Conservation (phyloP, 2,888 invertebrate species). For the Nesidiocoris tenuis region DNA sequence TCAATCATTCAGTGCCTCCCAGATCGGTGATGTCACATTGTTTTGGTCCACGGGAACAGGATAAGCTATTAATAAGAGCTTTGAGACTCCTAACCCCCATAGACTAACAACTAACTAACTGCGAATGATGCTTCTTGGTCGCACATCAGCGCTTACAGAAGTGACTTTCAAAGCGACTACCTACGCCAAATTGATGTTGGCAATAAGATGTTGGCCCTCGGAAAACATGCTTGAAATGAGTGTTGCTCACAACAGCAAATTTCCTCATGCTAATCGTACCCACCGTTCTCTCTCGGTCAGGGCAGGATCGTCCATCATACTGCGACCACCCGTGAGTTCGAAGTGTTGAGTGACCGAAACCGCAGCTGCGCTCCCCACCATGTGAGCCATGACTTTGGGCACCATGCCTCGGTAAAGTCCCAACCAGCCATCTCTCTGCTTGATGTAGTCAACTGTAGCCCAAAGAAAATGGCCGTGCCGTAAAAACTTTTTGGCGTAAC, state of each 20-base stretch:
- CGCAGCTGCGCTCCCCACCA: slow-evolving; percentile 37
- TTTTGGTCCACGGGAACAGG: no score
- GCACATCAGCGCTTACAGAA: no score
- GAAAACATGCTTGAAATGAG: no score
- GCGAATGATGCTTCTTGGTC: no score
- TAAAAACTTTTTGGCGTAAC: background rate
- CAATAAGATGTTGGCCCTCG: no score
- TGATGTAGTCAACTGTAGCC: slow-evolving; percentile 80
- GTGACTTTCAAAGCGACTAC: no score
- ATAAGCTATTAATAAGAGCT: no score
- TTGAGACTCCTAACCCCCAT: no score
- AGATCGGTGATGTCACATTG: no score
- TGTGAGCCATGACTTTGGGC: slow-evolving; percentile 56
- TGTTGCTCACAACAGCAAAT: background rate
- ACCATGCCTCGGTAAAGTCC: slow-evolving; percentile 85
- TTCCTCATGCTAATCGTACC: background rate
- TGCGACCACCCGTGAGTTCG: slow-evolving; percentile 1
- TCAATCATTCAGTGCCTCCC: no score
- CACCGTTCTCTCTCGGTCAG: slow-evolving; percentile 14
- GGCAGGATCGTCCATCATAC: slow-evolving; percentile 20
- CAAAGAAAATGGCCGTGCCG: slow-evolving; percentile 46
- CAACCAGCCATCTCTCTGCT: slow-evolving; percentile 76
- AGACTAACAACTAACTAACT: no score
- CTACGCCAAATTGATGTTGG: no score
- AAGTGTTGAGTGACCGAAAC: slow-evolving; percentile 18